These are phyloP conservation scores for Sminthurinus aureus DNA, from an alignment of 2,888 invertebrate species.

Conservation along the genomic window DNA sequence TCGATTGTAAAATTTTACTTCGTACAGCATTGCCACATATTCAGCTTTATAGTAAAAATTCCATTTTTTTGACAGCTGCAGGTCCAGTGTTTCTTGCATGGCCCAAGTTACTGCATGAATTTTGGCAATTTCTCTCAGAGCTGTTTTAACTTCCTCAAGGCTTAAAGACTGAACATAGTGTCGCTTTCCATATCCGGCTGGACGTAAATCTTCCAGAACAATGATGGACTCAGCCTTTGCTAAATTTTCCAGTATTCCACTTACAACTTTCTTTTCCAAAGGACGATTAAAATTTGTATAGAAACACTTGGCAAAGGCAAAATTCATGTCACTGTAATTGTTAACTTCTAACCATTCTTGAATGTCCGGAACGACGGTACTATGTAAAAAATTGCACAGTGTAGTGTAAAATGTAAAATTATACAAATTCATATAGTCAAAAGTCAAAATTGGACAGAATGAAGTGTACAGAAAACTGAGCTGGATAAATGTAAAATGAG, in stretches of 20 bases:
- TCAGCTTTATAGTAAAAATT: conserved; percentile 34
- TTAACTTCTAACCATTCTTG: not conserved
- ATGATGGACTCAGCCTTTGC: conserved; percentile 60
- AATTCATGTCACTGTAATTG: not conserved
- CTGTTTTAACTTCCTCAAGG: conserved; percentile 57
- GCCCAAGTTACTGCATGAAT: conserved; percentile 59
- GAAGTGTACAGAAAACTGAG: too few species aligned
- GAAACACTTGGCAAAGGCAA: conserved; percentile 57
- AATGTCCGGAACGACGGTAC: not conserved
- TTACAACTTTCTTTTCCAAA: conserved; percentile 44
- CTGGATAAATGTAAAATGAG: too few species aligned
- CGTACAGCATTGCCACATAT: conserved; percentile 41
- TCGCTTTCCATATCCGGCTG: conserved; percentile 57
- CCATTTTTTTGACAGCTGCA: conserved; percentile 17
- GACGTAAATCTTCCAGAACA: conserved; percentile 60
- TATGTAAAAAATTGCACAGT: not conserved
- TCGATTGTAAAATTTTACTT: conserved; percentile 12
- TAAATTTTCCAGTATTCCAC: conserved; percentile 49
- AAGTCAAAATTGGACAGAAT: too few species aligned
- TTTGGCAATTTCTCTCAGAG: conserved; percentile 54
- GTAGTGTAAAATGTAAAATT: not conserved
- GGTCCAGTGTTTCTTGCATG: conserved; percentile 48
- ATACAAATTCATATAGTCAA: too few species aligned
- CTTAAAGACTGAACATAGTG: conserved; percentile 57
- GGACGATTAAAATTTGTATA: conserved; percentile 58